phyloP scores from a whole-genome alignment of 2,888 invertebrate genomes.

The Pogonocherus hispidulus region DNA sequence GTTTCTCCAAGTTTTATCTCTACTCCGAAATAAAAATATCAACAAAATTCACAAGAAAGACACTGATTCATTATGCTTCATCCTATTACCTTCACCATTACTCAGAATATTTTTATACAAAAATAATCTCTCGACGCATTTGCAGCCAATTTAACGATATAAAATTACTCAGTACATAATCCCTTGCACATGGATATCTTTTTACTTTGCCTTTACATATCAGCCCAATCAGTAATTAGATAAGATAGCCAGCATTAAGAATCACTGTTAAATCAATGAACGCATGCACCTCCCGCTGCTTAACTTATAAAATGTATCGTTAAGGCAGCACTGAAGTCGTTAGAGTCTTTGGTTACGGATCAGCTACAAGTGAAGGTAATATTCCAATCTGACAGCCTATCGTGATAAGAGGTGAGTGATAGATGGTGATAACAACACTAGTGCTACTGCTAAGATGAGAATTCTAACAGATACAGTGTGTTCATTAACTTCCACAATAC shows the following conservation, averaged over 20 bases:
- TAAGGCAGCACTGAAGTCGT: slow-evolving; percentile 20
- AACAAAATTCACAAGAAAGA: too few species aligned
- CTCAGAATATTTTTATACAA: too few species aligned
- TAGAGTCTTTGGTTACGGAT: slow-evolving; percentile 18
- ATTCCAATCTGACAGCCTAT: slow-evolving; percentile 43
- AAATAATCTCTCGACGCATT: too few species aligned
- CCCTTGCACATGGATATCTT: neutral
- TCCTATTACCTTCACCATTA: too few species aligned
- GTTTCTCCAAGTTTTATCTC: too few species aligned
- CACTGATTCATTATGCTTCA: too few species aligned
- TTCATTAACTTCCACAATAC: too few species aligned
- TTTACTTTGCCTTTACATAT: neutral
- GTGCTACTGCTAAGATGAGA: slow-evolving; percentile 45
- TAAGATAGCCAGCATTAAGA: neutral
- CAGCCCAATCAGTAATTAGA: neutral
- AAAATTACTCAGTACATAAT: neutral
- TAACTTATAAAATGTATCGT: slow-evolving; percentile 17
- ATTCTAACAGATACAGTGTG: neutral
- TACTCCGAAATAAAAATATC: too few species aligned
- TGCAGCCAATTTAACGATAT: neutral
- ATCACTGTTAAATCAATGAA: neutral
- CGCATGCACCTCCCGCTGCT: slow-evolving; percentile 26
- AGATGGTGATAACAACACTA: slow-evolving; percentile 53
- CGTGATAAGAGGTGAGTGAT: slow-evolving; percentile 57
- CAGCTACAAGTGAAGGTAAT: slow-evolving; percentile 34